Evolutionary conservation across 2,888 invertebrate species (phyloP), one percentile per base, ranked within the genome.

Genomic region (Cheilosia variabilis): DNA sequence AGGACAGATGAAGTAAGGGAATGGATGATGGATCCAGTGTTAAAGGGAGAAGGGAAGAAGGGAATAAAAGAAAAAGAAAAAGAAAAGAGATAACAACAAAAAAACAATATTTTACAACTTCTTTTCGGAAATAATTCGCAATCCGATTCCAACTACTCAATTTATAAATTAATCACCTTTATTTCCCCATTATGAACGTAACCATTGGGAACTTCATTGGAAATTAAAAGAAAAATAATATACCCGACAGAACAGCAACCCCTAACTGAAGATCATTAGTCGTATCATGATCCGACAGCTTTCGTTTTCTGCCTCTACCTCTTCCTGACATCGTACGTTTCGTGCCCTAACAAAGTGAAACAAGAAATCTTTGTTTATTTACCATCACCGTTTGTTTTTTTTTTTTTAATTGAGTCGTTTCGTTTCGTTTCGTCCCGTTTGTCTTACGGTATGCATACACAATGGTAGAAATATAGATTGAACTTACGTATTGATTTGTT

Each of bases 271-370:
- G 15, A 53, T 27, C 27, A 57, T 24, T 10, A n/a, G n/a, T n/a
- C n/a, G n/a, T n/a, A 17, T 57, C 57, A 37, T 7, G 37, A 3
- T 57, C 57, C 17, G 19, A n/a, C n/a, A 31, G 34, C n/a, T 55
- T 55, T 55, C 55, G 17, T 55, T 55, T 55, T 55, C 34, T 31
- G 4, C 34, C 34, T 55, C 55, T 55, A 31, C 55, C 55, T 55
- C 55, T 34, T 55, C 17, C 55, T 17, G 55, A 34, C 55, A 55
- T 55, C 27, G 13, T 31, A 27, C 3, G 27, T 15, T 1, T 55
- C 45, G 45, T 45, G 3, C 3, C 24, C 24, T 24, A 24, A 24
- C 24, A 2, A 24, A 24, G 2, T 2, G 0, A 24, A 24, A 24
- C 19, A 19, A 19, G 19, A 24, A 24, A 24, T 4, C 3, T 2